Base-by-base conservation (phyloP, 2,888 invertebrate genomes). In the Lycia hirtaria region DNA sequence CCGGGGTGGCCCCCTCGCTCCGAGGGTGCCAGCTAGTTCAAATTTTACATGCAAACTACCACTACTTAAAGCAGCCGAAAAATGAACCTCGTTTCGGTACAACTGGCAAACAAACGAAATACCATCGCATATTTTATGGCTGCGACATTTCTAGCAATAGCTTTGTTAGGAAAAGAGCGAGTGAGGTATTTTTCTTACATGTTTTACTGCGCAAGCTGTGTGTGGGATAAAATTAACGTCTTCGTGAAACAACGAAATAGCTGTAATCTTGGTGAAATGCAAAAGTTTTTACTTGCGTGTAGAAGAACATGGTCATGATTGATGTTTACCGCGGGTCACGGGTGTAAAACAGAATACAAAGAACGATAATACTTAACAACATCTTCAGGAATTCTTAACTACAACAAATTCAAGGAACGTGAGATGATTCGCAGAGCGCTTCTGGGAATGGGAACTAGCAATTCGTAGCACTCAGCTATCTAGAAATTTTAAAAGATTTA, bases 21-120 rank as follows among this genome's bases (percentile, higher is more conserved):
- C 69, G 71, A 80, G 81, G 80, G 80, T 74, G 75, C 72, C 68
- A 80, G 78, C 78, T 79, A 80, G 76, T 85, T 83, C 78, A 78
- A 81, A 85, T 81, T 83, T 84, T 83, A 81, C 79, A 78, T 72
- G 72, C 72, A 74, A 76, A 75, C 72, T 69, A 68, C 56, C 65
- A 55, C 54, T 62, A 60, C 60, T 57, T 57, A 60, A 60, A 62
- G 48, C 59, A 63, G 51, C 60, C 60, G 57, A 62, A 65, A 62
- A 60, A 63, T 62, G 56, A 55, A 67, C 62, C 56, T 45, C 62
- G 59, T 67, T 62, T 56, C 40, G 44, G 35, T 48, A 47, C 51
- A 30, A 30, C 49, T 37, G 51, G 51, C 56, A 60, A 65, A 65
- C 60, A 65, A 65, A 60, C 56, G 49, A 53, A 58, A 52, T 44